Base-by-base conservation (phyloP, 1,140 invertebrate genomes). In the Oncopodura yosiiana region DNA sequence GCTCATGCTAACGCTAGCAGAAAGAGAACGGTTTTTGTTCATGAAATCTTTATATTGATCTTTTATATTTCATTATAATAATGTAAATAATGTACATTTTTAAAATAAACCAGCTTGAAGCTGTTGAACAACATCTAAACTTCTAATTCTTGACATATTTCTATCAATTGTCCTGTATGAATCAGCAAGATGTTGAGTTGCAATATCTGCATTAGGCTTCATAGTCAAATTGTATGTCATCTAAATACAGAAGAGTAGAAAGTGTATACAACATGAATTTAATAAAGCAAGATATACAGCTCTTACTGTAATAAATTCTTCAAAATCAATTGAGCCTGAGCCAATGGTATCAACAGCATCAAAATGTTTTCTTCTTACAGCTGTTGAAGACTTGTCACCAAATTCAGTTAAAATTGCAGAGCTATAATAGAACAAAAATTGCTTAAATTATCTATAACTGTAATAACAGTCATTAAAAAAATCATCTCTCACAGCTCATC, bases 91-190 rank as follows among this genome's bases (percentile, higher is more conserved):
- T n/a, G n/a, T n/a, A n/a, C n/a, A n/a, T n/a, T 53, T 29, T 27
- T 56, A 56, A 29, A 56, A 56, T 23, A 56, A 27, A 19, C 53
- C 53, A 32, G 53, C 38, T 26, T 56, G 53, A 11, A 56, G 30
- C 30, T 56, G 53, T 37, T 56, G 53, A 29, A 56, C 53, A 32
- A 56, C 53, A 49, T 56, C 53, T 4, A 56, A 32, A 24, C 45
- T 45, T 24, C 44, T 9, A 27, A 56, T 49, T 49, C 53, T 49
- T 21, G 53, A 5, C 53, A 56, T 56, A 26, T 56, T 56, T 23
- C 45, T 26, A 19, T 56, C 53, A 41, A 56, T 49, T 32, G 9
- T n/a, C 6, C 39, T 19, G 42, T 49, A 44, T 14, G 53, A 37
- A 1, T 34, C 42, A 3, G 23, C 53, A 9, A 49, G 21, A 14